Percentiles rank a stretch among this genome's conserved stretches.
These are phyloP conservation scores for Condylura cristata DNA, from an alignment of 2,113 vertebrate species.

Conservation along the genomic window DNA sequence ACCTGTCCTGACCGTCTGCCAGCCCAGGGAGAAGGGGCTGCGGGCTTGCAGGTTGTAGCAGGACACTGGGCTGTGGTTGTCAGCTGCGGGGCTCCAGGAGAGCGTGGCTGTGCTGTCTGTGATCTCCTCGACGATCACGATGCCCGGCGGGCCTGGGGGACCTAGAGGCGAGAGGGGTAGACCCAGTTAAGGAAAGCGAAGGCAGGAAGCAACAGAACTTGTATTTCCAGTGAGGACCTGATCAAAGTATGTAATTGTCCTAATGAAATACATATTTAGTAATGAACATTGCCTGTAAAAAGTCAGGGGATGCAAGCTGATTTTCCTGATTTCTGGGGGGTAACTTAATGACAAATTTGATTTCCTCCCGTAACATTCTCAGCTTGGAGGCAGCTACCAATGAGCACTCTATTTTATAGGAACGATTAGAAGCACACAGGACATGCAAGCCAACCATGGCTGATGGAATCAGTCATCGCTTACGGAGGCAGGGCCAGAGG, in stretches of 20 bases:
- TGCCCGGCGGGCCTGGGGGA: conserved; percentile 96
- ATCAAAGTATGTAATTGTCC: background rate
- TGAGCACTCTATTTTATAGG: conserved; percentile 56
- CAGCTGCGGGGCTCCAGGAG: conserved; percentile 95
- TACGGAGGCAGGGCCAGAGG: background rate
- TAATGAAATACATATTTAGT: conserved; percentile 57
- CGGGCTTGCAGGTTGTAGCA: conserved; percentile 96
- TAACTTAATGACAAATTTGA: conserved; percentile 42
- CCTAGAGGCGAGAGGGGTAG: conserved; percentile 84
- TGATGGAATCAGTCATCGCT: background rate
- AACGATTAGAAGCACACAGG: conserved; percentile 54
- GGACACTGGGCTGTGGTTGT: conserved; percentile 97
- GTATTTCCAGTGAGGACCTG: conserved; percentile 10
- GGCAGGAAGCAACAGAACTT: conserved; percentile 38
- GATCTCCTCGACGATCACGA: conserved; percentile 98
- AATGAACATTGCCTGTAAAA: conserved; percentile 49
- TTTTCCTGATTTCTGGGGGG: conserved; percentile 54
- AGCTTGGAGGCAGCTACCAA: background rate
- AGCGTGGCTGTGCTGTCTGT: conserved; percentile 94
- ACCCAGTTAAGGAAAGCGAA: conserved; percentile 29
- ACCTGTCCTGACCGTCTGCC: conserved; percentile 98
- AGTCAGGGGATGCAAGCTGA: background rate
- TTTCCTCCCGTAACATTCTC: conserved; percentile 37
- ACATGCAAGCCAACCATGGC: background rate
- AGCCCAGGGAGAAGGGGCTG: conserved; percentile 97